Evolutionary conservation across 1,140 invertebrate species (phyloP).

Genomic region (Yoshiicerus persimilis): DNA sequence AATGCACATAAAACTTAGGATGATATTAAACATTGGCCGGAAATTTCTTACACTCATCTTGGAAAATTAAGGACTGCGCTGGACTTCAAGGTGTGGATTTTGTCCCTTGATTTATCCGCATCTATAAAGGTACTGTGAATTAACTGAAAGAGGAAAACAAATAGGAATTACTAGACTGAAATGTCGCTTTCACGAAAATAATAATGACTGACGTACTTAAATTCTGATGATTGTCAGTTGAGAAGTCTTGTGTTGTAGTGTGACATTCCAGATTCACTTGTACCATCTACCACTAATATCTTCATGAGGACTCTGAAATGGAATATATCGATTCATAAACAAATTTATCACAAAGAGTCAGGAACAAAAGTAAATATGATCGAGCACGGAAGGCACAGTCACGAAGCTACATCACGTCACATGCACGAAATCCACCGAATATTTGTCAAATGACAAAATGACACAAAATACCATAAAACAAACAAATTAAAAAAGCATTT

Average conservation of each 20-base stretch:
- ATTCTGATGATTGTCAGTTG: background rate
- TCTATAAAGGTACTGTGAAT: constrained; percentile 6
- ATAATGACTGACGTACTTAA: background rate
- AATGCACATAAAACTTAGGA: background rate
- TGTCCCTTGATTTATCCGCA: background rate
- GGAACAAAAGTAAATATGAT: background rate
- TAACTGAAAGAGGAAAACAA: background rate
- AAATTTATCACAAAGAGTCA: background rate
- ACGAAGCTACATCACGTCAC: background rate
- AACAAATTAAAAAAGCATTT: too few species aligned
- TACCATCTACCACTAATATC: background rate
- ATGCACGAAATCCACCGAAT: background rate
- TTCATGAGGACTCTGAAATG: background rate
- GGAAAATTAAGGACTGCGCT: background rate
- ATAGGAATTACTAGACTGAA: background rate
- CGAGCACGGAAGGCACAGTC: background rate
- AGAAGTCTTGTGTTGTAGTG: background rate
- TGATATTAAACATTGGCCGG: background rate
- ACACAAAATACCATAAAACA: background rate
- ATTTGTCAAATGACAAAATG: background rate
- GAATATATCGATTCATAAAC: background rate
- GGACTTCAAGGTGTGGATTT: background rate
- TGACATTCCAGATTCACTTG: background rate
- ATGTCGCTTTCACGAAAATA: background rate
- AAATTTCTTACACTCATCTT: background rate